Evolutionary conservation across 2,113 vertebrate species (phyloP).

Genomic region (Laticauda laticaudata): DNA sequence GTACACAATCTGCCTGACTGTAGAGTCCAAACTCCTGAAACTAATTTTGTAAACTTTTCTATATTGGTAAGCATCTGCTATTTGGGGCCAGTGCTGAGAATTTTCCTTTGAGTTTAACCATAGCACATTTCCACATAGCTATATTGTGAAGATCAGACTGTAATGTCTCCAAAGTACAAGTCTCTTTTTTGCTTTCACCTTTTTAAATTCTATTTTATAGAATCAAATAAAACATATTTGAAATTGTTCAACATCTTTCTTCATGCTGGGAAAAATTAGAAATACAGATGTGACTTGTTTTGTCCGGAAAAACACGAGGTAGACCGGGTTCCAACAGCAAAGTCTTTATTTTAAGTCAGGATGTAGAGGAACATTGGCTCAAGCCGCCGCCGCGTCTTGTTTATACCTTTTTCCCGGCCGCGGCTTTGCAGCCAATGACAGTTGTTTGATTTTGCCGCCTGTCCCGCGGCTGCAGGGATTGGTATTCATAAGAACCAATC

Average conservation of each 20-base stretch:
- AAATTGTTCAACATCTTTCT: background rate
- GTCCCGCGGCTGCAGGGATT: no score
- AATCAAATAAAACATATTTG: background rate
- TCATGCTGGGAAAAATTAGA: background rate
- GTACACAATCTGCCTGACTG: background rate
- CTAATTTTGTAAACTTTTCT: background rate
- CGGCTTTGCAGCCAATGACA: no score
- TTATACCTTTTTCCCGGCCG: no score
- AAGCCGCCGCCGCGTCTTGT: no score
- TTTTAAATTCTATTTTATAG: background rate
- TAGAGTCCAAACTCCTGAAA: background rate
- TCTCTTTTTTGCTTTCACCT: background rate
- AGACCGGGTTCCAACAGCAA: no score
- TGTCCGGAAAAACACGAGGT: no score
- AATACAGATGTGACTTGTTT: background rate
- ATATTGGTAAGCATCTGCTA: background rate
- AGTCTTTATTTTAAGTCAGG: no score
- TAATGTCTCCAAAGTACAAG: no score
- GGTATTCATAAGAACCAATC: no score
- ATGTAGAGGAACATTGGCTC: no score
- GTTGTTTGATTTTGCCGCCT: no score
- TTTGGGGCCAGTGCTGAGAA: background rate
- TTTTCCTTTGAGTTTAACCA: background rate
- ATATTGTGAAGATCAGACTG: background rate
- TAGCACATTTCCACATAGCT: no score